These are phyloP conservation scores for Emberiza fucata DNA, from an alignment of 2,113 vertebrate genomes.

Conservation along the genomic window DNA sequence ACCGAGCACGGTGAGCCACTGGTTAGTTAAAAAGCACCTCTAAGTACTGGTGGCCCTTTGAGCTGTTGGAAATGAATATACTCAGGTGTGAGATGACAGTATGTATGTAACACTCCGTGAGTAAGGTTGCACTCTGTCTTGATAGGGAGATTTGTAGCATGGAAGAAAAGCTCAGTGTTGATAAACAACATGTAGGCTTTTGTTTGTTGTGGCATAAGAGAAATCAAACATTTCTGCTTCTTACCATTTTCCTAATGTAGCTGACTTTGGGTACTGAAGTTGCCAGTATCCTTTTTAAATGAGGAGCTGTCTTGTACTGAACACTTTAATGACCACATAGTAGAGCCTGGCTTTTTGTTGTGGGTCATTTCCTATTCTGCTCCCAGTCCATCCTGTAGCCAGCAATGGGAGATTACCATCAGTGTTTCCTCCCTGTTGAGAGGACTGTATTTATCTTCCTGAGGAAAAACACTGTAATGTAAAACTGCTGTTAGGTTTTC, in stretches of 20 bases:
- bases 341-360: neutral
- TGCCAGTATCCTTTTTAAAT: neutral
- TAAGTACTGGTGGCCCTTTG: neutral
- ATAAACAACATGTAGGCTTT: neutral
- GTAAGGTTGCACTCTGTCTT: neutral
- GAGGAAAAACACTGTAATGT: neutral
- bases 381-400: neutral
- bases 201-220: neutral
- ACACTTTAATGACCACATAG: neutral
- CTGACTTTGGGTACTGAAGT: neutral
- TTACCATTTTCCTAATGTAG: neutral
- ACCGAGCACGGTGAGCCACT: constrained; percentile 65
- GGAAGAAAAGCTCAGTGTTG: neutral
- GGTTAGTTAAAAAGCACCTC: neutral
- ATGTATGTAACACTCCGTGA: neutral
- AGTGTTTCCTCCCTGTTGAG: neutral
- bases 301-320: neutral
- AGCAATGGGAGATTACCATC: neutral
- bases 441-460: neutral
- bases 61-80: neutral
- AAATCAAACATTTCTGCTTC: neutral
- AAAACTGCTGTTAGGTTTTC: neutral
- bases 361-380: neutral
- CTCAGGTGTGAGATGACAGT: neutral
- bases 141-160: neutral